Conservation (phyloP, 2,797 vertebrate genomes). For the Sebastes miniatus region DNA sequence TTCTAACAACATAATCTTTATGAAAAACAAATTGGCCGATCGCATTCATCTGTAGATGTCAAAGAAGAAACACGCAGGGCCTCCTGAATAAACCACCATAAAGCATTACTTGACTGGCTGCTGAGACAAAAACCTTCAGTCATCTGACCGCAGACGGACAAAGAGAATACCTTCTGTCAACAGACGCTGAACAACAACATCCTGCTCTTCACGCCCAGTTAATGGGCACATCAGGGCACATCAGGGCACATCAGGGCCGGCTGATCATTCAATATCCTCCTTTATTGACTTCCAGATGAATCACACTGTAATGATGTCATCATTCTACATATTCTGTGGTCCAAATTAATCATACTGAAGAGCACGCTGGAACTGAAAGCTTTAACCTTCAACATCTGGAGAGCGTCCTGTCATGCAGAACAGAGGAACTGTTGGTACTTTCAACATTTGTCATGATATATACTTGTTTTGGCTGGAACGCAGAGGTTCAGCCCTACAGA, state of each 20-base stretch:
- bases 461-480: background rate
- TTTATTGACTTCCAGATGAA: slow-evolving; percentile 4
- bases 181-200: slow-evolving; percentile 18
- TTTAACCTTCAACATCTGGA: background rate
- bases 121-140: slow-evolving; percentile 40
- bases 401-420: background rate
- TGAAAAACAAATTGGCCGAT: slow-evolving; percentile 72
- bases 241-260: background rate
- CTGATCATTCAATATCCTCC: background rate
- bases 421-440: background rate
- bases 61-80: slow-evolving; percentile 55
- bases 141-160: slow-evolving; percentile 42
- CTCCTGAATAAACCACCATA: slow-evolving; percentile 44
- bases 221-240: background rate
- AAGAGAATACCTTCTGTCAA: slow-evolving; percentile 43
- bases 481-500: too few relatives aligned
- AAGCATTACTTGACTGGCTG: slow-evolving; percentile 57
- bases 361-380: background rate
- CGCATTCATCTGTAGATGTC: slow-evolving; percentile 65
- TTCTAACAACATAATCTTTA: slow-evolving; percentile 76
- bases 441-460: background rate
- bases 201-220: slow-evolving; percentile 18
- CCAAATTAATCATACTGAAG: background rate
- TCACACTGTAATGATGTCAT: background rate
- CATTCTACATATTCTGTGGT: background rate